Conservation (phyloP, 2,888 invertebrate species). For the Microdon myrmicae region DNA sequence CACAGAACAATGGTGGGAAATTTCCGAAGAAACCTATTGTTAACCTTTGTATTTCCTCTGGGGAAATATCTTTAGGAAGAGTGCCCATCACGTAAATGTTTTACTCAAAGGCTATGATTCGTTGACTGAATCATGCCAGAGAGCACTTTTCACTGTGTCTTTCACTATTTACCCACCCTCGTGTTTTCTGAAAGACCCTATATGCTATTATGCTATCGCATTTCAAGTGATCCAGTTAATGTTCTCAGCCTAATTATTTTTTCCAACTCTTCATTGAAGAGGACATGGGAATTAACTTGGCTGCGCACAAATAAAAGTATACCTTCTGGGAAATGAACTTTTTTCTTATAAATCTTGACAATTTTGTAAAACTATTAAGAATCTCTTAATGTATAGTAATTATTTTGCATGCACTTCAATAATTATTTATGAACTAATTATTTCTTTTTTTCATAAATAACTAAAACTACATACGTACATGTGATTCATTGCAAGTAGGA, state of each 20-base stretch:
- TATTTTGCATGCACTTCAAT: too few relatives aligned
- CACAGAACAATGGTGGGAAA: slow-evolving; percentile 49
- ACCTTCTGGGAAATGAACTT: too few relatives aligned
- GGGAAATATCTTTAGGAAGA: slow-evolving; percentile 30
- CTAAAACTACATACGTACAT: too few relatives aligned
- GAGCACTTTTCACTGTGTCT: slow-evolving; percentile 37
- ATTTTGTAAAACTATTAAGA: too few relatives aligned
- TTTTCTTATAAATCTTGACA: too few relatives aligned
- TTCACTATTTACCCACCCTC: slow-evolving; percentile 5
- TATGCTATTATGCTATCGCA: slow-evolving; percentile 41
- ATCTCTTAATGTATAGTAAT: too few relatives aligned
- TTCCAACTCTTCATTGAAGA: slow-evolving; percentile 5
- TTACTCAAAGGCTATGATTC: slow-evolving; percentile 14
- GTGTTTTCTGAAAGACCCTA: slow-evolving; percentile 11
- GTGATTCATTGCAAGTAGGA: too few relatives aligned
- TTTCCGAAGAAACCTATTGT: slow-evolving; percentile 32
- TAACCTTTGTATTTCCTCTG: slow-evolving; percentile 35
- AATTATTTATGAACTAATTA: too few relatives aligned
- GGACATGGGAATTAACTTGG: slow-evolving; percentile 4
- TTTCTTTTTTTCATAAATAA: too few relatives aligned
- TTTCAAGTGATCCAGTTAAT: slow-evolving; percentile 38
- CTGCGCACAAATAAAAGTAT: slow-evolving; percentile 2
- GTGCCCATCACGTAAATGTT: slow-evolving; percentile 28
- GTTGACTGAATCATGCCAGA: slow-evolving; percentile 43
- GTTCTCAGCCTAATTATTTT: slow-evolving; percentile 3